Evolutionary conservation across 2,888 invertebrate genomes (phyloP).

Genomic region (Notodonta dromedarius): DNA sequence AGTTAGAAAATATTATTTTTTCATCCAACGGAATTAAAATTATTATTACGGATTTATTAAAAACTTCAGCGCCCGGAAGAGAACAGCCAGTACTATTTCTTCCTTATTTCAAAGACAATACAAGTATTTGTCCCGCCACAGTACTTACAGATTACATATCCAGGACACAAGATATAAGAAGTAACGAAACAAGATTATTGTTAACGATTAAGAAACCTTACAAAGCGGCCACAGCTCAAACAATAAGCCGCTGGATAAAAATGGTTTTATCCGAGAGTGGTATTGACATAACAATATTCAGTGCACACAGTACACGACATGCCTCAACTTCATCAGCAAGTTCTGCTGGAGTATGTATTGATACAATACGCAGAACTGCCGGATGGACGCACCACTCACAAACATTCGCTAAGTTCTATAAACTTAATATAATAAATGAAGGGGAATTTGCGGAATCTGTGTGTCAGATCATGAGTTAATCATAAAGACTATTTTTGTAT

Average conservation of each 20-base stretch:
- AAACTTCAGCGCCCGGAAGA: conserved; percentile 18
- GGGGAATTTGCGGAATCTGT: background rate
- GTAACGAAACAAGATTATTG: conserved; percentile 10
- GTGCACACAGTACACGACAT: conserved; percentile 32
- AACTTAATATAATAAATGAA: background rate
- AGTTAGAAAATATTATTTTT: conserved; percentile 24
- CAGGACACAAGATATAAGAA: conserved; percentile 11
- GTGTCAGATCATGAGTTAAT: no score
- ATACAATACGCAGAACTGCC: background rate
- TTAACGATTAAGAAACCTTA: conserved; percentile 16
- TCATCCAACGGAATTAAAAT: conserved; percentile 13
- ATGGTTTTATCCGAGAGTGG: conserved; percentile 12
- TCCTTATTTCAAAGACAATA: conserved; percentile 20
- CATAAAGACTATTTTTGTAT: no score
- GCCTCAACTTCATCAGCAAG: conserved; percentile 28
- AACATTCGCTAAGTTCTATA: background rate
- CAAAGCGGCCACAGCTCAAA: conserved; percentile 15
- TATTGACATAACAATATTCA: conserved; percentile 18
- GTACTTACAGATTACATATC: conserved; percentile 17
- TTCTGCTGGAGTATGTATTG: background rate
- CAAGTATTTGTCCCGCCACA: conserved; percentile 26
- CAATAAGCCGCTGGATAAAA: conserved; percentile 27
- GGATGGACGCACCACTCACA: conserved; percentile 2
- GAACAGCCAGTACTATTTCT: conserved; percentile 23
- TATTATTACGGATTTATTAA: conserved; percentile 22